phyloP scores from a whole-genome alignment of 92 coral and sea anemone genomes.

The Parazoanthus swiftii region DNA sequence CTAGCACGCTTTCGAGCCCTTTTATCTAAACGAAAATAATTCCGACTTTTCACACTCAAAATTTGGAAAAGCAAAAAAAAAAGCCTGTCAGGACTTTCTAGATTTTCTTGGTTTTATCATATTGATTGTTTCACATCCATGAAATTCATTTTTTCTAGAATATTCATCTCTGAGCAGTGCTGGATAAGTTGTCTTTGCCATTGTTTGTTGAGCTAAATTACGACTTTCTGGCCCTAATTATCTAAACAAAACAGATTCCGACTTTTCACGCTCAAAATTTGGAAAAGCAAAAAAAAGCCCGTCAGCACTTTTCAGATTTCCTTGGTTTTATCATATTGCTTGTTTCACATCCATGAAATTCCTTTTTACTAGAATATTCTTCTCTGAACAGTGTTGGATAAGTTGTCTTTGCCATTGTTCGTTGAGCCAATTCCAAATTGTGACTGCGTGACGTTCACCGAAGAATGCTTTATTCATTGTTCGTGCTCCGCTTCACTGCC shows the following conservation, averaged over 20 bases:
- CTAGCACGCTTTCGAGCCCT: too few relatives aligned
- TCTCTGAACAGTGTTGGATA: neutral
- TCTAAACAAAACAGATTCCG: too few relatives aligned
- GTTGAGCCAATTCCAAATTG: neutral
- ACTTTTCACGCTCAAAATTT: too few relatives aligned
- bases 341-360: neutral
- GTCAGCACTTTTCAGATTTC: too few relatives aligned
- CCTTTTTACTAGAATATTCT: neutral
- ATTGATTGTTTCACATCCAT: neutral
- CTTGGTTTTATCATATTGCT: neutral
- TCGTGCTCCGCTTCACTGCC: neutral
- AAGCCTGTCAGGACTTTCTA: too few relatives aligned
- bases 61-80: too few relatives aligned
- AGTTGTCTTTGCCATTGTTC: neutral
- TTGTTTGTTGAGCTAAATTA: too few relatives aligned
- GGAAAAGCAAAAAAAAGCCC: too few relatives aligned
- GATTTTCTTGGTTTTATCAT: neutral
- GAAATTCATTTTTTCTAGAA: neutral
- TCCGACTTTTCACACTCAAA: too few relatives aligned
- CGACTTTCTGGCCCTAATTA: too few relatives aligned
- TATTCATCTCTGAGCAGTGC: neutral
- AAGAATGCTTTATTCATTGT: neutral
- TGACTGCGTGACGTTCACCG: neutral
- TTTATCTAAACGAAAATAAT: too few relatives aligned
- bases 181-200: neutral